Conservation (phyloP, 2,113 vertebrate species). For the Paratilapia polleni region DNA sequence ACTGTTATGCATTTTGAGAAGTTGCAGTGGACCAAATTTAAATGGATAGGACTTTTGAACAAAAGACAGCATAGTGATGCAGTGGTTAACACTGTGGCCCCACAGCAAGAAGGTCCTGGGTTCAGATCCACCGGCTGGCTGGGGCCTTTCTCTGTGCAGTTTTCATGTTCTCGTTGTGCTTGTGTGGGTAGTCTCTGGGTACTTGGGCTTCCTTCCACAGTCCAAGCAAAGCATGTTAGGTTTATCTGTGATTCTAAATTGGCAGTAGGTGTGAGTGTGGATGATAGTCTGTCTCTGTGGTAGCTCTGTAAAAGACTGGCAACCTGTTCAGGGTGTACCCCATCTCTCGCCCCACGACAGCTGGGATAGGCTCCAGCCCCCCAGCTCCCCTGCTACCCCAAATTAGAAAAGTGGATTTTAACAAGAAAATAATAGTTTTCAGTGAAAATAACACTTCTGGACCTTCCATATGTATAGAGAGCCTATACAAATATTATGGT, state of each 20-base stretch:
- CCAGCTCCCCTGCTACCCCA: no score
- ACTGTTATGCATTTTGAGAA: neutral
- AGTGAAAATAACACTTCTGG: neutral
- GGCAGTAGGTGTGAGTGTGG: neutral
- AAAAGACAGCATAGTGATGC: neutral
- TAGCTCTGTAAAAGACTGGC: neutral
- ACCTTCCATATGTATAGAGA: neutral
- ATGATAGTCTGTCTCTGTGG: neutral
- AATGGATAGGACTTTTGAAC: neutral
- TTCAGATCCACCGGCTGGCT: neutral
- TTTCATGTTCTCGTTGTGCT: fast-evolving
- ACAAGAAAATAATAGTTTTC: fast-evolving
- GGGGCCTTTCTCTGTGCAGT: neutral
- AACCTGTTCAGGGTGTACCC: neutral
- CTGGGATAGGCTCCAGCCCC: no score
- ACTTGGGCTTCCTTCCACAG: neutral
- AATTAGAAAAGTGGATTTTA: neutral
- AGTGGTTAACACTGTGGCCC: neutral
- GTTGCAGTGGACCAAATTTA: neutral
- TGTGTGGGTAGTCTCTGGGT: neutral
- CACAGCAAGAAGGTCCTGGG: neutral
- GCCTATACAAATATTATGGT: neutral
- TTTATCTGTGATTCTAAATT: neutral
- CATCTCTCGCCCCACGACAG: neutral
- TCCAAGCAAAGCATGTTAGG: neutral